Percentiles rank a stretch among this genome's conserved stretches.
phyloP scores from a whole-genome alignment of 1,140 invertebrate genomes.

The Magallana gigas region DNA sequence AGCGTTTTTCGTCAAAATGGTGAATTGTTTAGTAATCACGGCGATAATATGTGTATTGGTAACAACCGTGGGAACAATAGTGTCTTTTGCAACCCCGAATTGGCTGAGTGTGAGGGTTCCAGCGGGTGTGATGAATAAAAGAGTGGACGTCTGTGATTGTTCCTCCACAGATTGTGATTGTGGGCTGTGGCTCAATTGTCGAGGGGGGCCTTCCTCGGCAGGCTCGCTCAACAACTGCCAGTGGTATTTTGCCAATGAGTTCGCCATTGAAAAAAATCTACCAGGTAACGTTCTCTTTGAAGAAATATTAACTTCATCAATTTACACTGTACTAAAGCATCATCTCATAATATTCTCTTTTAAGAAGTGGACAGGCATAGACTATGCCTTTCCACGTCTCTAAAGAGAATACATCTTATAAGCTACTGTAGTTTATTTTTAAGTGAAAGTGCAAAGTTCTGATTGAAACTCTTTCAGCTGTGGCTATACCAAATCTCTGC shows the following conservation, averaged over 20 bases:
- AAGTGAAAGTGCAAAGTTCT: too few species aligned
- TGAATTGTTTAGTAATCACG: conserved; percentile 70
- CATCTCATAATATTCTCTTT: too few species aligned
- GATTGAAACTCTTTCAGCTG: too few species aligned
- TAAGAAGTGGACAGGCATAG: too few species aligned
- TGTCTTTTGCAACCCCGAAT: conserved; percentile 75
- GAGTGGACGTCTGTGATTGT: conserved; percentile 59
- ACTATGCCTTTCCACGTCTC: too few species aligned
- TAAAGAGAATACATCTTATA: too few species aligned
- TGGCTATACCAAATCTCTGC: too few species aligned
- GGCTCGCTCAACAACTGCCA: conserved; percentile 70
- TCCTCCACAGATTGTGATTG: conserved; percentile 66
- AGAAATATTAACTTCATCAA: too few species aligned
- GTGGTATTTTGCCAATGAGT: conserved; percentile 74
- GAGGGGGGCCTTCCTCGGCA: conserved; percentile 49
- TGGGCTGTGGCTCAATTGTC: conserved; percentile 72
- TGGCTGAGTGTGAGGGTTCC: conserved; percentile 67
- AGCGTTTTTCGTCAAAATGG: conserved; percentile 60
- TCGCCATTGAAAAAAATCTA: conserved; percentile 67
- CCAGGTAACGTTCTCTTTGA: conserved; percentile 62
- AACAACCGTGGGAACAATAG: conserved; percentile 74
- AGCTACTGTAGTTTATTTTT: too few species aligned
- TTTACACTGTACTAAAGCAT: too few species aligned
- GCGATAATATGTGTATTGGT: conserved; percentile 75
- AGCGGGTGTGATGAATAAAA: conserved; percentile 2